A percentile compares a stretch with the other conserved stretches of the same genome.
Conservation (phyloP, 2,797 vertebrate genomes). For the Mareca strepera region DNA sequence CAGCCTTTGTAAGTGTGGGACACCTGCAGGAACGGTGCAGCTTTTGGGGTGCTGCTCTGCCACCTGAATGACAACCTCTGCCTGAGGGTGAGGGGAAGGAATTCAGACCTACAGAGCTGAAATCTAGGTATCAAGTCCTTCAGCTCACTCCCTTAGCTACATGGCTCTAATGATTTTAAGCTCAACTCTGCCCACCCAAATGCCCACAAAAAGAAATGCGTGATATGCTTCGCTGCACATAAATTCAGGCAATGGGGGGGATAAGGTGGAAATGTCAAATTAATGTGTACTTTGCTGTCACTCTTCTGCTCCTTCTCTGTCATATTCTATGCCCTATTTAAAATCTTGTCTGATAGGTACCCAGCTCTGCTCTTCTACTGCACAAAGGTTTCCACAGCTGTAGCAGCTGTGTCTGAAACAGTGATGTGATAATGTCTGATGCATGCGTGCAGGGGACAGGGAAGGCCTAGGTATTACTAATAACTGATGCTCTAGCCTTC, state of each 20-base stretch:
- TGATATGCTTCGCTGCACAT: background rate
- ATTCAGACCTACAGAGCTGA: background rate
- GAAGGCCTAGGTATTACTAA: background rate
- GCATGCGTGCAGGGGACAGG: background rate
- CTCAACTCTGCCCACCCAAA: background rate
- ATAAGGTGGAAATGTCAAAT: background rate
- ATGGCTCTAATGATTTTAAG: background rate
- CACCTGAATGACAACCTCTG: background rate
- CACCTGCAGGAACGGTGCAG: background rate
- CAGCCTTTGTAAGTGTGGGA: background rate
- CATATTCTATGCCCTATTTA: background rate
- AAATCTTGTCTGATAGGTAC: background rate
- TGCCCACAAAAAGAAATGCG: background rate
- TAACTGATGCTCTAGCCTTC: background rate
- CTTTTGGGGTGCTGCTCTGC: background rate
- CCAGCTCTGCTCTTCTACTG: background rate
- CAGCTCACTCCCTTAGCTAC: background rate
- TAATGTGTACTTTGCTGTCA: background rate
- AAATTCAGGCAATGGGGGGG: background rate
- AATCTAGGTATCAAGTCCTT: background rate
- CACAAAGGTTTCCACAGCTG: rapidly evolving
- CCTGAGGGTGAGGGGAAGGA: background rate
- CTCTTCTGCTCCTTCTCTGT: background rate
- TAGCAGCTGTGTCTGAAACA: background rate
- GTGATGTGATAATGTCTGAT: background rate